Evolutionary conservation across 2,797 vertebrate species (phyloP).

Genomic region (Xiphorhynchus erythropygius): DNA sequence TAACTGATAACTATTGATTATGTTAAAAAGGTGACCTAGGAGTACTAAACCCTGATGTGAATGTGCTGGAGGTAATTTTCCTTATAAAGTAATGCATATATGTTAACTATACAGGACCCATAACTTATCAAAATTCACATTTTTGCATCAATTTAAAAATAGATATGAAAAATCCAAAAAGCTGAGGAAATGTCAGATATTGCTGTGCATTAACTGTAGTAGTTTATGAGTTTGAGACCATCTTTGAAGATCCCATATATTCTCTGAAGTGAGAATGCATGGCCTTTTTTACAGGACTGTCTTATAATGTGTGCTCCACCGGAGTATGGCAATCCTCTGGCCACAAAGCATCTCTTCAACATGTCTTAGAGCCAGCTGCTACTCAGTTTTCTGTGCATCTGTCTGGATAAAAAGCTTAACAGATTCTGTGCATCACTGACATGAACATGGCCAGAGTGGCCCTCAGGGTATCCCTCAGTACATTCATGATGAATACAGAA

Average conservation of each 20-base stretch:
- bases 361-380: background rate
- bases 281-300: background rate
- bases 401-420: background rate
- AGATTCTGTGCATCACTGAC: background rate
- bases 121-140: background rate
- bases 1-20: background rate
- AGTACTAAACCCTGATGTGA: background rate
- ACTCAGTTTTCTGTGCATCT: background rate
- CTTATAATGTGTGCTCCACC: background rate
- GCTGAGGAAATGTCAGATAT: background rate
- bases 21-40: background rate
- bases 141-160: background rate
- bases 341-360: background rate
- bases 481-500: background rate
- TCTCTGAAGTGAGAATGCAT: background rate
- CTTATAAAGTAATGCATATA: background rate
- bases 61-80: background rate
- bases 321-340: background rate
- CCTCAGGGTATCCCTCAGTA: background rate
- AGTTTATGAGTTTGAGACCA: background rate
- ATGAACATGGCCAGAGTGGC: background rate
- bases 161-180: background rate
- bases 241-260: background rate
- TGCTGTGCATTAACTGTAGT: rapidly evolving
- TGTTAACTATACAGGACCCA: background rate